These are phyloP conservation scores for Nebria ingens DNA, from an alignment of 1,140 invertebrate species.

Conservation along the genomic window DNA sequence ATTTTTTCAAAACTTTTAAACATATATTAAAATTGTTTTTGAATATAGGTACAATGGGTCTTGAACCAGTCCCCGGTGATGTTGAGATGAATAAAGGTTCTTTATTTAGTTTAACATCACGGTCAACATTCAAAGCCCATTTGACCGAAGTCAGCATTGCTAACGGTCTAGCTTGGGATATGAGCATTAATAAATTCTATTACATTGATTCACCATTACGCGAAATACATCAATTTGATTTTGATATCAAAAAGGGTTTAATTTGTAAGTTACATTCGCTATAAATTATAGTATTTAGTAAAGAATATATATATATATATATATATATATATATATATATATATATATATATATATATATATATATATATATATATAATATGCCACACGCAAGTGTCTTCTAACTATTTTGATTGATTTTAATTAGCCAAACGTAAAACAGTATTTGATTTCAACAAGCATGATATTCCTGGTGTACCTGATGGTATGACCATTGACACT, in stretches of 20 bases:
- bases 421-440: slow-evolving; percentile 21
- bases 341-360: too few species aligned
- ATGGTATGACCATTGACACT: slow-evolving; percentile 58
- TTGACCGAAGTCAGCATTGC: slow-evolving; percentile 50
- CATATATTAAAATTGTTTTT: slow-evolving; percentile 9
- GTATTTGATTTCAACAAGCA: slow-evolving; percentile 21
- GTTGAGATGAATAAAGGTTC: slow-evolving; percentile 18
- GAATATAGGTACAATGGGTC: slow-evolving; percentile 24
- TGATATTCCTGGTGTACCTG: slow-evolving; percentile 37
- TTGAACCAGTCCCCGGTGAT: slow-evolving; percentile 18
- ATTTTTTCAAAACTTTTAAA: not conserved
- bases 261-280: slow-evolving; percentile 45
- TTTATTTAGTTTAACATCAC: slow-evolving; percentile 18
- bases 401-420: slow-evolving; percentile 12
- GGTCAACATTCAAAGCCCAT: slow-evolving; percentile 21
- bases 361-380: too few species aligned
- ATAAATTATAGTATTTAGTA: not conserved
- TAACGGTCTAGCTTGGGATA: slow-evolving; percentile 73
- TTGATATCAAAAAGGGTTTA: slow-evolving; percentile 51
- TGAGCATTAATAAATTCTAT: slow-evolving; percentile 55
- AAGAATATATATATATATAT: slow-evolving; percentile 1
- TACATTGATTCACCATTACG: slow-evolving; percentile 60
- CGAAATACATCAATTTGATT: slow-evolving; percentile 61
- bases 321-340: too few species aligned
- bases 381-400: too few species aligned